These are phyloP conservation scores for Dolichomitus sp. DNA, from an alignment of 2,888 invertebrate species.

Conservation along the genomic window DNA sequence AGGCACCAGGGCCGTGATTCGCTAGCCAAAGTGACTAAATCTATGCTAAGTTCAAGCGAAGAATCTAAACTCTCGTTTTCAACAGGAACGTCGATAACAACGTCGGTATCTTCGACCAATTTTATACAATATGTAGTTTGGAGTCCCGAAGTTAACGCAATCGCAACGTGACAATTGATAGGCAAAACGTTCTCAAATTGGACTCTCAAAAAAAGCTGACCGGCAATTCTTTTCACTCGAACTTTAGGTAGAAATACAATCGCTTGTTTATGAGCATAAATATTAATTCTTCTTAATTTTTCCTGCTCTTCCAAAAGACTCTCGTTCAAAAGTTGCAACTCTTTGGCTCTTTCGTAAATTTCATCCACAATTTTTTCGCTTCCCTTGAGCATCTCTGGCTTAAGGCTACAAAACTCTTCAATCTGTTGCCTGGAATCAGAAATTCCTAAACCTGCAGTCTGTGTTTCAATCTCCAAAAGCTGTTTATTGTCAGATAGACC, in stretches of 20 bases:
- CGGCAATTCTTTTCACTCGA: conserved; percentile 69
- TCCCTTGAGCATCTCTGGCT: conserved; percentile 75
- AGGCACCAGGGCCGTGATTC: conserved; percentile 79
- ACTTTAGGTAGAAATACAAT: conserved; percentile 72
- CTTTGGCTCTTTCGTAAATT: conserved; percentile 75
- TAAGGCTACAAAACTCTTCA: conserved; percentile 72
- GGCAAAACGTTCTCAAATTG: conserved; percentile 76
- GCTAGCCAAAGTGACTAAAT: conserved; percentile 77
- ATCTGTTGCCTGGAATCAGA: not conserved
- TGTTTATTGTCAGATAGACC: conserved; percentile 68
- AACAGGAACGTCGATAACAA: conserved; percentile 72
- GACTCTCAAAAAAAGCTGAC: conserved; percentile 71
- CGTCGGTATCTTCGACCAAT: conserved; percentile 72
- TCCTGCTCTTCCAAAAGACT: conserved; percentile 72
- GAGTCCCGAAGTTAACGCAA: conserved; percentile 69
- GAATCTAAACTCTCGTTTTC: conserved; percentile 14
- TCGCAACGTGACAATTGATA: conserved; percentile 70
- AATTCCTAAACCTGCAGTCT: not conserved
- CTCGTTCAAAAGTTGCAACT: conserved; percentile 72
- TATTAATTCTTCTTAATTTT: conserved; percentile 77
- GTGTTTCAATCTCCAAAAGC: conserved; percentile 42
- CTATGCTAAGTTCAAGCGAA: conserved; percentile 69
- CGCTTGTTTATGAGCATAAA: conserved; percentile 76
- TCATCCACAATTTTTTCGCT: conserved; percentile 74
- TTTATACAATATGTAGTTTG: conserved; percentile 76